Percentiles rank a stretch among this genome's conserved stretches.
phyloP scores from a whole-genome alignment of 1,140 invertebrate species.

The Stegodyphus mimosarum region DNA sequence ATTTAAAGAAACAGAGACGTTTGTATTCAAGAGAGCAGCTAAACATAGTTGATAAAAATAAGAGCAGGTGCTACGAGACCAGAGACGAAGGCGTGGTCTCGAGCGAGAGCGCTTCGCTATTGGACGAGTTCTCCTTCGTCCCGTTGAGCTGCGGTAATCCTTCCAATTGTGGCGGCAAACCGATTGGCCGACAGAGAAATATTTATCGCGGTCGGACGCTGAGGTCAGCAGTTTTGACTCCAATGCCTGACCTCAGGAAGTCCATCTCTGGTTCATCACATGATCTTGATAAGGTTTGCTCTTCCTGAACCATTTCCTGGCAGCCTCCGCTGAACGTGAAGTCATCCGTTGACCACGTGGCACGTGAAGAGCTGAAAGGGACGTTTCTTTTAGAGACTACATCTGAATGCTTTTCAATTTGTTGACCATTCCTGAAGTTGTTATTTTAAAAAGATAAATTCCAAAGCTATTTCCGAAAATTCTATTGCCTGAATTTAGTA shows the following conservation, averaged over 20 bases:
- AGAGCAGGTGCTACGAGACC: too few species aligned
- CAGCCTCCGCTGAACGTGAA: background rate
- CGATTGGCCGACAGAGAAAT: constrained; percentile 51
- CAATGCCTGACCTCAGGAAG: constrained; percentile 52
- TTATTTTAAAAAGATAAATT: too few species aligned
- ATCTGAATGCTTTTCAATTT: too few species aligned
- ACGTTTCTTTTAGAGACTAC: too few species aligned
- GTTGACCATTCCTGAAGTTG: too few species aligned
- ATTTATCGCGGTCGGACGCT: constrained; percentile 50
- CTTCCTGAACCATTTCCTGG: constrained; percentile 53
- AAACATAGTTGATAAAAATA: too few species aligned
- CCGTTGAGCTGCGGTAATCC: constrained; percentile 42
- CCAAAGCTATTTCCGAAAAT: too few species aligned
- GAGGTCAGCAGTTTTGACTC: constrained; percentile 45
- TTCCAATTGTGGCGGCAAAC: constrained; percentile 55
- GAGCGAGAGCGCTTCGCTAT: background rate
- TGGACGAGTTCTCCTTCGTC: constrained; percentile 25
- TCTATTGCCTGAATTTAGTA: too few species aligned
- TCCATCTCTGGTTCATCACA: constrained; percentile 35
- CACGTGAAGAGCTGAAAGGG: background rate
- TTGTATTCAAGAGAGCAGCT: too few species aligned
- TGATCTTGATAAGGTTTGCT: constrained; percentile 49
- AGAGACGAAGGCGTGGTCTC: constrained; percentile 13
- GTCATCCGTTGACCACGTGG: background rate
- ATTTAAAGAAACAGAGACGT: too few species aligned